Percentiles rank a stretch among this genome's conserved stretches.
Conservation (phyloP, 2,888 invertebrate genomes). For the Morinoia aosen region DNA sequence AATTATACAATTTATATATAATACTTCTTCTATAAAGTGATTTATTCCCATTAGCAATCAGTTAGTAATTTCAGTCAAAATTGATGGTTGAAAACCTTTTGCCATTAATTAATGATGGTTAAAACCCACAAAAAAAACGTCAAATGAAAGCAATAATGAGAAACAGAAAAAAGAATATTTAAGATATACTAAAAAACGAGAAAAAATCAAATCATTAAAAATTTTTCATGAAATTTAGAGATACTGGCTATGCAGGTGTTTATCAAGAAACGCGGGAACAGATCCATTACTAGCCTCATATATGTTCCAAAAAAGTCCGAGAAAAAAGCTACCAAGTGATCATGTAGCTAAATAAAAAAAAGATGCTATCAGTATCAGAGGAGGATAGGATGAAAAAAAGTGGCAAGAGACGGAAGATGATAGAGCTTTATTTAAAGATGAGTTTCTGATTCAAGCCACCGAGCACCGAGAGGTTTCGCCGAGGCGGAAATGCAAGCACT, state of each 20-base stretch:
- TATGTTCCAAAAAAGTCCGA: background rate
- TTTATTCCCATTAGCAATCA: background rate
- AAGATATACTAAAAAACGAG: background rate
- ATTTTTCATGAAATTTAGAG: background rate
- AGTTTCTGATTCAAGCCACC: background rate
- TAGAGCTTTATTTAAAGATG: background rate
- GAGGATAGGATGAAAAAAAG: background rate
- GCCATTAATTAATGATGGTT: no score
- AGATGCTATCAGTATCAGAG: background rate
- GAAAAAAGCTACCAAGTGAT: background rate
- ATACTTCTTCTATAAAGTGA: background rate
- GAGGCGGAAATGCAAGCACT: slow-evolving; percentile 12
- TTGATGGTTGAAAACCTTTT: background rate
- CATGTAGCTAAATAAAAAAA: background rate
- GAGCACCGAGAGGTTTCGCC: background rate
- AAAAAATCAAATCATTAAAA: background rate
- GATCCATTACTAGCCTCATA: background rate
- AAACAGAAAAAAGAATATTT: background rate
- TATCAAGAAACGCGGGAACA: background rate
- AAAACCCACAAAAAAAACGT: background rate
- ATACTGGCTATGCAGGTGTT: background rate
- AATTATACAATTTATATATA: background rate
- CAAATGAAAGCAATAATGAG: background rate
- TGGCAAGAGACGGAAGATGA: background rate
- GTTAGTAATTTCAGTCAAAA: background rate